phyloP scores from a whole-genome alignment of 1,140 invertebrate species.

The Lethocerus indicus region DNA sequence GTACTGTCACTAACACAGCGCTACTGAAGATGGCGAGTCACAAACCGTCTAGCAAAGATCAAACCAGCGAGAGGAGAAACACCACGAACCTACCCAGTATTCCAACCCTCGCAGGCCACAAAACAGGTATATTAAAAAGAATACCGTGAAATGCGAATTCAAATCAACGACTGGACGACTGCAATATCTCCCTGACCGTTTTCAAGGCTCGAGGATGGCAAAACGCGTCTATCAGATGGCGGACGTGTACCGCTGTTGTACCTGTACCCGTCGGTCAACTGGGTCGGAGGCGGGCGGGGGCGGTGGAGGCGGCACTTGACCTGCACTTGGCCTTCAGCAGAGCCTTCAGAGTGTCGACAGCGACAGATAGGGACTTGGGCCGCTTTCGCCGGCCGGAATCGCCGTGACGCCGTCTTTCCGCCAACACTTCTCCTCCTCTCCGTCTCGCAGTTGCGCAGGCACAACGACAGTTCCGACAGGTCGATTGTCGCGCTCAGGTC shows the following conservation, averaged over 20 bases:
- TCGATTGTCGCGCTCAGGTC: no score
- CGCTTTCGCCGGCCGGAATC: not conserved
- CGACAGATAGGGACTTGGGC: not conserved
- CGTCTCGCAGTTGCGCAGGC: slow-evolving; percentile 5
- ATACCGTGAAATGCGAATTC: not conserved
- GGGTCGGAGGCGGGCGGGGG: no score
- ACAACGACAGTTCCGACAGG: no score
- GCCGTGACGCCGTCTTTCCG: not conserved
- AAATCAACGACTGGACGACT: not conserved
- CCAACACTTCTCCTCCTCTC: not conserved
- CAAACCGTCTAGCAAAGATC: no score
- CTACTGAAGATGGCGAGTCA: no score
- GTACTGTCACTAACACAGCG: no score
- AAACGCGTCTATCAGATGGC: not conserved
- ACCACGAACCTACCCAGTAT: no score
- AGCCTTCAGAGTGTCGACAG: not conserved
- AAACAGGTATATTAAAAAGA: not conserved
- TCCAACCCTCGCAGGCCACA: no score
- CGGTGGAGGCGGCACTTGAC: no score
- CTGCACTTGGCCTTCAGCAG: not conserved
- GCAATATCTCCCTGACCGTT: not conserved
- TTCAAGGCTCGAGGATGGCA: not conserved
- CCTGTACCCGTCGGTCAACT: no score
- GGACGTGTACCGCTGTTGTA: not conserved
- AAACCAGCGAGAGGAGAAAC: no score